phyloP scores from a whole-genome alignment of 2,797 vertebrate genomes.

The Taeniopygia guttata region DNA sequence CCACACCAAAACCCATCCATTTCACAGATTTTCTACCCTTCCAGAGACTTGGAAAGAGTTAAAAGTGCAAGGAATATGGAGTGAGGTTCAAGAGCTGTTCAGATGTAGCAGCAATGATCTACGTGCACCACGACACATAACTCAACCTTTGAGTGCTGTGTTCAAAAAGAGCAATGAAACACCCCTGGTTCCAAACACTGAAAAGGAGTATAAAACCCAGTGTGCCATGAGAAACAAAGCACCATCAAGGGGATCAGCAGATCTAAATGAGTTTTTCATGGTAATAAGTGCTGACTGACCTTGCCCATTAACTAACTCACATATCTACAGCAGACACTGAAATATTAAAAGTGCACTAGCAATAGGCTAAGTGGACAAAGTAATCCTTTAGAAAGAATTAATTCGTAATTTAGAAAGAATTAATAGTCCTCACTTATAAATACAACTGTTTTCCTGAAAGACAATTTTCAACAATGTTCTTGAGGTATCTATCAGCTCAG shows the following conservation, averaged over 20 bases:
- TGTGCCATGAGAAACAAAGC: slow-evolving; percentile 4
- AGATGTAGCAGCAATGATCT: not conserved
- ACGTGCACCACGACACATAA: not conserved
- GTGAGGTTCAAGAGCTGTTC: not conserved
- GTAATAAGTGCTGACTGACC: slow-evolving; percentile 6
- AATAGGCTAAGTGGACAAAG: not conserved
- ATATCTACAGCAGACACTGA: not conserved
- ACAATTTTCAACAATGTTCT: not conserved
- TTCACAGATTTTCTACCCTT: not conserved
- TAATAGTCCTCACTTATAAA: not conserved
- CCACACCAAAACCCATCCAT: not conserved
- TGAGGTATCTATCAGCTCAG: not conserved
- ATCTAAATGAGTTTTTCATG: slow-evolving; percentile 28
- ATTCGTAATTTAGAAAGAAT: not conserved
- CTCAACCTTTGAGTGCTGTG: not conserved
- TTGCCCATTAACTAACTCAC: slow-evolving; percentile 1
- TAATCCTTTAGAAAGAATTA: not conserved
- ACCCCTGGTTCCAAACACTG: not conserved
- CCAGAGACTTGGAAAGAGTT: not conserved
- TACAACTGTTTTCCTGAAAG: not conserved
- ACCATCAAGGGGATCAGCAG: not conserved
- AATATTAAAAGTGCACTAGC: not conserved
- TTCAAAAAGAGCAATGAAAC: not conserved
- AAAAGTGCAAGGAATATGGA: not conserved
- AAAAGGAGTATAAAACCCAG: not conserved